phyloP scores from a whole-genome alignment of 2,113 vertebrate species.

The Polypterus senegalus region DNA sequence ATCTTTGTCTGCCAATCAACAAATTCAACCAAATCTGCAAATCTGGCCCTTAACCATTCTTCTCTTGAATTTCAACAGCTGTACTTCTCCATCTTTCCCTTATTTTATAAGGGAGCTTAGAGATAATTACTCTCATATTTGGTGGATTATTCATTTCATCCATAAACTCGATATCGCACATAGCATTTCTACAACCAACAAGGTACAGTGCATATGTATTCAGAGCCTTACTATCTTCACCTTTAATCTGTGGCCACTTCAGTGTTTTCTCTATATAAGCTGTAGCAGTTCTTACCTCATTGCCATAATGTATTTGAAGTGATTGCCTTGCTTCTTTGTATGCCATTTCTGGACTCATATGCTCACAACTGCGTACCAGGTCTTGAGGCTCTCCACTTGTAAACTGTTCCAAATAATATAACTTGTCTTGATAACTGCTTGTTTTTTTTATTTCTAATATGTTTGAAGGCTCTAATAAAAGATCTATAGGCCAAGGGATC shows the following conservation, averaged over 20 bases:
- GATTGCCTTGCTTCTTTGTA: background rate
- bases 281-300: conserved; percentile 1
- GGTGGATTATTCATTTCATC: conserved; percentile 9
- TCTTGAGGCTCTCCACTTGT: conserved; percentile 1
- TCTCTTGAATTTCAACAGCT: conserved; percentile 13
- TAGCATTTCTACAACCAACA: conserved; percentile 9
- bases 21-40: conserved; percentile 9
- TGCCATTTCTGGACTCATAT: background rate
- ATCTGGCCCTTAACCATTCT: conserved; percentile 3
- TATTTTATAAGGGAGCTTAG: conserved; percentile 11
- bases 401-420: background rate
- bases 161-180: conserved; percentile 9
- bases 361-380: background rate
- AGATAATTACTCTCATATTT: conserved; percentile 4
- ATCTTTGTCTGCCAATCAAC: conserved; percentile 9
- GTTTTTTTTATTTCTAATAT: background rate
- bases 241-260: conserved; percentile 3
- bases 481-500: background rate
- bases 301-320: background rate
- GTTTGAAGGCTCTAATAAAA: background rate
- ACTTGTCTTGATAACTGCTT: background rate
- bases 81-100: conserved; percentile 11
- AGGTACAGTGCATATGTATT: conserved; percentile 7
- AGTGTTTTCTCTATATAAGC: conserved; percentile 6
- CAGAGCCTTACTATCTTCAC: background rate